Percentiles rank a stretch among this genome's conserved stretches.
These are phyloP conservation scores for Episyrphus balteatus DNA, from an alignment of 1,140 invertebrate species.

Conservation along the genomic window DNA sequence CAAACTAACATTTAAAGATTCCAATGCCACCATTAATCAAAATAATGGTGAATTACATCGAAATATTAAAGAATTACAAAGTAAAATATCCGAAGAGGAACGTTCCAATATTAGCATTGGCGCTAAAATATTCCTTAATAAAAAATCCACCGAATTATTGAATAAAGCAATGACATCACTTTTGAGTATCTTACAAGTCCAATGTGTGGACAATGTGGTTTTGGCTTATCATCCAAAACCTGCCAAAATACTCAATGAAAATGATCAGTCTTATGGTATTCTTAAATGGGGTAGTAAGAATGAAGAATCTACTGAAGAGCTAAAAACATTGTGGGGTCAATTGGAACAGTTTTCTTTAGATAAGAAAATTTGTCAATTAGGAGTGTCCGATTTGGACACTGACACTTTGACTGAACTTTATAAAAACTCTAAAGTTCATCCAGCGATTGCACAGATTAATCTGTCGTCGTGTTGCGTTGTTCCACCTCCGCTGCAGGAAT, in stretches of 20 bases:
- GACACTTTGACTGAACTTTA: constrained; percentile 64
- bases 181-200: constrained; percentile 25
- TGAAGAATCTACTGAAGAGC: constrained; percentile 39
- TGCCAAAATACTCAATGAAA: background rate
- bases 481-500: constrained; percentile 76
- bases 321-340: constrained; percentile 44
- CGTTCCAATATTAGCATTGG: constrained; percentile 52
- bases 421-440: constrained; percentile 71
- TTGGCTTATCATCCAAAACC: constrained; percentile 30
- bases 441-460: constrained; percentile 90
- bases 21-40: background rate
- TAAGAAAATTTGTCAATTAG: constrained; percentile 54
- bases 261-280: background rate
- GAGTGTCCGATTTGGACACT: constrained; percentile 82
- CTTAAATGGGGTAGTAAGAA: constrained; percentile 34
- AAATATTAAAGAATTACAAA: constrained; percentile 43
- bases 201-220: constrained; percentile 33
- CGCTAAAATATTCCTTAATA: constrained; percentile 51
- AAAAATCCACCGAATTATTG: constrained; percentile 20
- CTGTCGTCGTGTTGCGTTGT: constrained; percentile 92
- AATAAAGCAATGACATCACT: constrained; percentile 22
- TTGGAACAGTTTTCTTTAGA: constrained; percentile 23
- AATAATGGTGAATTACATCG: constrained; percentile 35
- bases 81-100: constrained; percentile 47
- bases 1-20: constrained; percentile 19